Base-by-base conservation (phyloP, 2,888 invertebrate species). In the Actias luna region DNA sequence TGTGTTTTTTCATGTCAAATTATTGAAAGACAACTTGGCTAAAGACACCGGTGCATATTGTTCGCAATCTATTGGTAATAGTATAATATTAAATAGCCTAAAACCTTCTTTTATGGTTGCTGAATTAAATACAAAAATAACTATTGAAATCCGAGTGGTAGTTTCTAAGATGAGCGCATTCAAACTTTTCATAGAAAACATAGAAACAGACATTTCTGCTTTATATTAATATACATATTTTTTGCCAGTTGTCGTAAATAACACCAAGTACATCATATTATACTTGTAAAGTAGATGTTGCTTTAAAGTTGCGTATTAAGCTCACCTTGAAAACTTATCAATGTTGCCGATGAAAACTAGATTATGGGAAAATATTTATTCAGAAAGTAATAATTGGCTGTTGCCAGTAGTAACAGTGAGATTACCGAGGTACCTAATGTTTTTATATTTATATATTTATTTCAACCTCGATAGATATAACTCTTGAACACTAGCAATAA, bases 271-370 rank as follows among this genome's bases (percentile, higher is more conserved):
- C n/a, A 8, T 42, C n/a, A 18, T 42, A 42, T 42, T 1, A 42
- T 42, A 5, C 42, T 50, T 50, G 46, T 50, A 25, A 50, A 50
- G 22, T 50, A 22, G 10, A 25, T 50, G 25, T 50, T 25, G 25
- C 12, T 22, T 50, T 25, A 1, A 1, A 42, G 22, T 22, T 50
- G 22, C 29, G 55, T 29, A 29, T 29, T 55, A 29, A 55, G 29
- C 29, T 50, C 55, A 55, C 55, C 55, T 55, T 55, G 55, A n/a
- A n/a, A 55, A 55, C n/a, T 29, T 55, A 55, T 55, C 16, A 29
- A 55, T 29, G 55, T n/a, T 55, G 7, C n/a, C 5, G 5, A 29
- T 29, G 55, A 16, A 29, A 55, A 55, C 7, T 27, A 55, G 55
- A 55, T 55, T 29, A 55, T 55, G 29, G 55, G 29, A 29, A 29